Evolutionary conservation across 2,113 vertebrate species (phyloP).

Genomic region (Motacilla tschutschensis): DNA sequence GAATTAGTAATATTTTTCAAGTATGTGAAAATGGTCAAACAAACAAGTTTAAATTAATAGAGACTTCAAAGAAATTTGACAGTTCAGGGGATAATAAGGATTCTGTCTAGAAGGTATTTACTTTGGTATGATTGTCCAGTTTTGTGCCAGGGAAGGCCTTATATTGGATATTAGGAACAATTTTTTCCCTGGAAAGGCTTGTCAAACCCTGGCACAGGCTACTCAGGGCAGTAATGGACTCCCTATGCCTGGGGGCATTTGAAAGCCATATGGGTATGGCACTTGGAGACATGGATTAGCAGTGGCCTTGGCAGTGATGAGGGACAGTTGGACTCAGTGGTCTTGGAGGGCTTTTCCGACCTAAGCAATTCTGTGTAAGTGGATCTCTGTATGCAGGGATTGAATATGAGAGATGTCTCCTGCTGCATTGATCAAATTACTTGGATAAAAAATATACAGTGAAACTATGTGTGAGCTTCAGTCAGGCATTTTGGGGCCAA

Average conservation of each 20-base stretch:
- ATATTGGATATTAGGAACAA: not conserved
- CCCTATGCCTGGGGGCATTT: rapidly evolving
- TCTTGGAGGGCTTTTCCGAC: not conserved
- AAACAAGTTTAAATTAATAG: not conserved
- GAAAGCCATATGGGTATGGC: not conserved
- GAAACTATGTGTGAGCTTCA: not conserved
- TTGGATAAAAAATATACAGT: not conserved
- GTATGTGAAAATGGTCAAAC: not conserved
- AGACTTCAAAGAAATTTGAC: not conserved
- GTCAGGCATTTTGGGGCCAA: not conserved
- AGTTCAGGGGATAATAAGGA: not conserved
- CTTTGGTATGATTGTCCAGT: not conserved
- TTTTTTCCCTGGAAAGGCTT: not conserved
- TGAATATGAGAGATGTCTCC: not conserved
- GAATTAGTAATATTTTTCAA: not conserved
- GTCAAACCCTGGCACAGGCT: not conserved
- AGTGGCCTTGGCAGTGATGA: not conserved
- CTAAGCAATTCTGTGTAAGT: not conserved
- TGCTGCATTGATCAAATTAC: not conserved
- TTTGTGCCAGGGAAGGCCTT: not conserved
- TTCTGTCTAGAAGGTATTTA: not conserved
- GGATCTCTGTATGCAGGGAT: not conserved
- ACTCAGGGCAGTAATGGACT: not conserved
- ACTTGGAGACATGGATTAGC: not conserved
- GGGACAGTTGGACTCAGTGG: rapidly evolving